A percentile compares a stretch with the other conserved stretches of the same genome.
These are phyloP conservation scores for Danaus melanippus DNA, from an alignment of 1,140 invertebrate species.

Conservation along the genomic window DNA sequence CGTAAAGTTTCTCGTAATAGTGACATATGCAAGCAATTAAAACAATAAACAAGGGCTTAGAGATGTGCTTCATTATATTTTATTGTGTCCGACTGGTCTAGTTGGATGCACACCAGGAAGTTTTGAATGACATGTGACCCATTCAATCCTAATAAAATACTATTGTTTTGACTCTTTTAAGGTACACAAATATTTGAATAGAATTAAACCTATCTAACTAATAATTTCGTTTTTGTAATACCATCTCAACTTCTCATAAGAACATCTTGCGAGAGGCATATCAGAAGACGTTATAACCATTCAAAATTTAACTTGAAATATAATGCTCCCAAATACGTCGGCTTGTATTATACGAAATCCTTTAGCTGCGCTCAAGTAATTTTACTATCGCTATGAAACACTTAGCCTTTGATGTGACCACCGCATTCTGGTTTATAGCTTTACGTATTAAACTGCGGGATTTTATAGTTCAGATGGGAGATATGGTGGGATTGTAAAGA, in stretches of 20 bases:
- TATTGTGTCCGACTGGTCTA: conserved; percentile 55
- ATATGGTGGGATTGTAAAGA: conserved; percentile 31
- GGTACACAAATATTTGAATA: too few species aligned
- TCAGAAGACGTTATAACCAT: too few species aligned
- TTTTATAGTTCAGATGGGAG: conserved; percentile 46
- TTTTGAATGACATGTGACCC: conserved; percentile 12
- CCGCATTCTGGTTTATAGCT: conserved; percentile 32
- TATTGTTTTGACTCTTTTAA: too few species aligned
- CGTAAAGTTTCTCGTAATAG: neutral
- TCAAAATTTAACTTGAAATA: too few species aligned
- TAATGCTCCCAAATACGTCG: neutral
- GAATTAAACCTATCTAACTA: too few species aligned
- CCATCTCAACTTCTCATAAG: too few species aligned
- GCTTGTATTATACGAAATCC: conserved; percentile 18
- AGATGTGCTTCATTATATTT: conserved; percentile 52
- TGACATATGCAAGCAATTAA: conserved; percentile 57
- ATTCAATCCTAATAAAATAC: too few species aligned
- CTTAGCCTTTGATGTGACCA: conserved; percentile 47
- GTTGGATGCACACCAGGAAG: conserved; percentile 30
- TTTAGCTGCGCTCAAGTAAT: conserved; percentile 24
- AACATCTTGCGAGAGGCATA: too few species aligned
- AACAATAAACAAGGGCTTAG: conserved; percentile 37
- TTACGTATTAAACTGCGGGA: conserved; percentile 41
- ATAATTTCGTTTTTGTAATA: too few species aligned
- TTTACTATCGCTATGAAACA: conserved; percentile 45